Evolutionary conservation across 2,113 vertebrate genomes (phyloP).

Genomic region (Grus americana): DNA sequence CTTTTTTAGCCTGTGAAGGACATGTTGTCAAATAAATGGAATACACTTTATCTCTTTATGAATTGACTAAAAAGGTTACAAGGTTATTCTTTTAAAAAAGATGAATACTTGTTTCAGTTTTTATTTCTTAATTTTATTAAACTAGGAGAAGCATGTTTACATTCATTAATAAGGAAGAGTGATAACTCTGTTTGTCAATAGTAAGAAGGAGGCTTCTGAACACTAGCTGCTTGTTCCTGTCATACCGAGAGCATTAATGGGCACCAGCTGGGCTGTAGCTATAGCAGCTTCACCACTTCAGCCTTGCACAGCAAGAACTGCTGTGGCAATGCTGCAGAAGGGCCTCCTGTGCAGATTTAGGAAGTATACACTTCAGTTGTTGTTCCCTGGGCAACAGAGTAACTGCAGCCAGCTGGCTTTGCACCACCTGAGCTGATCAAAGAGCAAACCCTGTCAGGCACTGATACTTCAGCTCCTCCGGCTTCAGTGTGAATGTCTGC

Average conservation of each 20-base stretch:
- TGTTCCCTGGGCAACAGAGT: slow-evolving; percentile 74
- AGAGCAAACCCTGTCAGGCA: slow-evolving; percentile 55
- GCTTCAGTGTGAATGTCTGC: slow-evolving; percentile 47
- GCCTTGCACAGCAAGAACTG: slow-evolving; percentile 62
- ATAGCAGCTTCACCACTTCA: slow-evolving; percentile 66
- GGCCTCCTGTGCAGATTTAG: slow-evolving; percentile 69
- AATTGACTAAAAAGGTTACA: neutral
- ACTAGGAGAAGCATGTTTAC: neutral
- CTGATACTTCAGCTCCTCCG: slow-evolving; percentile 14
- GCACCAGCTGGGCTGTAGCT: slow-evolving; percentile 74
- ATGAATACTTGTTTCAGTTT: neutral
- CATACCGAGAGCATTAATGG: slow-evolving; percentile 64
- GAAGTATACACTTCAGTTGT: slow-evolving; percentile 71
- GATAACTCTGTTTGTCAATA: slow-evolving; percentile 39
- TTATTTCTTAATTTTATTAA: slow-evolving; percentile 8
- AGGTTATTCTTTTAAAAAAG: neutral
- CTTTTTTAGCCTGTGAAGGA: neutral
- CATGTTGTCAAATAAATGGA: neutral
- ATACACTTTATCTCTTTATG: neutral
- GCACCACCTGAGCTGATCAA: slow-evolving; percentile 69
- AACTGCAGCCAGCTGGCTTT: slow-evolving; percentile 72
- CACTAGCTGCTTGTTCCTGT: slow-evolving; percentile 46
- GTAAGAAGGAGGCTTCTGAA: slow-evolving; percentile 46
- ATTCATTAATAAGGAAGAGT: slow-evolving; percentile 8
- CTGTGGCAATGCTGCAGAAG: slow-evolving; percentile 64